A percentile compares a stretch with the other conserved stretches of the same genome.
Evolutionary conservation across 2,888 invertebrate genomes (phyloP).

Genomic region (Acanthoscelides obtectus): DNA sequence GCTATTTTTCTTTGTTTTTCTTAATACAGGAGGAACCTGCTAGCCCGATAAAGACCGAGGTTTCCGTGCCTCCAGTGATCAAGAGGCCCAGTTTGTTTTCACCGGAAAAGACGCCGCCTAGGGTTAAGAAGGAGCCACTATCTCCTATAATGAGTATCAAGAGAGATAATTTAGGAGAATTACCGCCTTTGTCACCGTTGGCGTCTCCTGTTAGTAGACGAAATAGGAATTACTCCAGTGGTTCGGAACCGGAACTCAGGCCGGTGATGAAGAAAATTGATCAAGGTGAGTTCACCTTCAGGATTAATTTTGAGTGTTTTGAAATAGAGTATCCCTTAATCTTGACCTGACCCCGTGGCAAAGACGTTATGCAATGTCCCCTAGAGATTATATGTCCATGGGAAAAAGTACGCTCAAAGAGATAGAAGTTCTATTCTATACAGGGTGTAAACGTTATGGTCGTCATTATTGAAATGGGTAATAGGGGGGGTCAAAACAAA

Average conservation of each 20-base stretch:
- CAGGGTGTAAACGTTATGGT: no score
- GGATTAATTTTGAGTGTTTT: no score
- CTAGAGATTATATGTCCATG: no score
- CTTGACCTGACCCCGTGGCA: no score
- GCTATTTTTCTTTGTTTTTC: no score
- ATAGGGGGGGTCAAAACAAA: no score
- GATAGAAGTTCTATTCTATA: no score
- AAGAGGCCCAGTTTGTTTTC: conserved; percentile 62
- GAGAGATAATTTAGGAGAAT: conserved; percentile 10
- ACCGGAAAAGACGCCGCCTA: conserved; percentile 56
- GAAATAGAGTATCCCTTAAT: no score
- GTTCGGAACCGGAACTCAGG: conserved; percentile 57
- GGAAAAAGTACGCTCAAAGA: no score
- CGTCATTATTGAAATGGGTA: no score
- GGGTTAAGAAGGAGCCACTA: conserved; percentile 44
- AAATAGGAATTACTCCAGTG: conserved; percentile 47
- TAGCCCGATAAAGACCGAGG: conserved; percentile 23
- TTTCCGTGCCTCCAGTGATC: conserved; percentile 35
- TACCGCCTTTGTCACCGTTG: conserved; percentile 29
- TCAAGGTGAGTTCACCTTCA: conserved; percentile 43
- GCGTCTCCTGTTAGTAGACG: conserved; percentile 25
- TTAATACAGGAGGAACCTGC: background rate
- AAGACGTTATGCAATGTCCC: no score
- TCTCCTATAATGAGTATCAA: conserved; percentile 8
- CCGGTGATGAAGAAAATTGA: conserved; percentile 61